These are phyloP conservation scores for Parambassis ranga DNA, from an alignment of 2,797 vertebrate genomes.

Conservation along the genomic window DNA sequence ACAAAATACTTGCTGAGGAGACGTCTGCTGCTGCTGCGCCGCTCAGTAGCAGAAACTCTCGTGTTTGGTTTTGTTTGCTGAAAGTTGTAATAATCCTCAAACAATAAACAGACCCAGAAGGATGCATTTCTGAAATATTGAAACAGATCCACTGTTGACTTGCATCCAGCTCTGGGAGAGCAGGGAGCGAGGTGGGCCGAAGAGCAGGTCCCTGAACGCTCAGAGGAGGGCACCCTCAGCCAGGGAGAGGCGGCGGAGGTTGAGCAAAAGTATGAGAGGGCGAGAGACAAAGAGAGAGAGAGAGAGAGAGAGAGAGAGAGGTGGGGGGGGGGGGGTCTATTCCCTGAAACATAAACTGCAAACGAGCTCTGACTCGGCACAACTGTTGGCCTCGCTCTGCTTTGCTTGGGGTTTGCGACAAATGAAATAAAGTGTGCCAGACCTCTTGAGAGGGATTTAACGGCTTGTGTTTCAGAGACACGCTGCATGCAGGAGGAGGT, in stretches of 20 bases:
- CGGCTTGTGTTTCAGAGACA: constrained; percentile 27
- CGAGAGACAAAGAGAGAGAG: background rate
- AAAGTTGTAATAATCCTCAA: background rate
- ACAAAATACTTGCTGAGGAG: background rate
- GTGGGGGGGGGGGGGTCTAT: background rate
- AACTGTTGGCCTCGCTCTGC: constrained; percentile 49
- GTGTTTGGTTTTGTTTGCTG: constrained; percentile 7
- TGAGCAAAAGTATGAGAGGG: background rate
- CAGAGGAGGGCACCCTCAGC: constrained; percentile 59
- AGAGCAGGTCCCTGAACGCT: constrained; percentile 35
- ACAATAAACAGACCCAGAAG: background rate
- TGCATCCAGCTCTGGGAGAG: constrained; percentile 19
- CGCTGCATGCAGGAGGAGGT: constrained; percentile 33
- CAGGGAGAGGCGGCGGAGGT: constrained; percentile 18
- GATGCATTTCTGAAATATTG: background rate
- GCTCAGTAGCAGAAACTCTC: background rate
- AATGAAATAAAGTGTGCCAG: constrained; percentile 49
- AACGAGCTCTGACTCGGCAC: constrained; percentile 46
- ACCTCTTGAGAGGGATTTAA: constrained; percentile 41
- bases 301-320: background rate
- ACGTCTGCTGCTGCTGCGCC: background rate
- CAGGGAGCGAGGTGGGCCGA: constrained; percentile 4
- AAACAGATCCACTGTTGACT: constrained; percentile 22
- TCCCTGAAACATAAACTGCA: constrained; percentile 48
- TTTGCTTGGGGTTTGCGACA: constrained; percentile 54